Conservation (phyloP, 2,797 vertebrate species). For the Chloroceryle inda region DNA sequence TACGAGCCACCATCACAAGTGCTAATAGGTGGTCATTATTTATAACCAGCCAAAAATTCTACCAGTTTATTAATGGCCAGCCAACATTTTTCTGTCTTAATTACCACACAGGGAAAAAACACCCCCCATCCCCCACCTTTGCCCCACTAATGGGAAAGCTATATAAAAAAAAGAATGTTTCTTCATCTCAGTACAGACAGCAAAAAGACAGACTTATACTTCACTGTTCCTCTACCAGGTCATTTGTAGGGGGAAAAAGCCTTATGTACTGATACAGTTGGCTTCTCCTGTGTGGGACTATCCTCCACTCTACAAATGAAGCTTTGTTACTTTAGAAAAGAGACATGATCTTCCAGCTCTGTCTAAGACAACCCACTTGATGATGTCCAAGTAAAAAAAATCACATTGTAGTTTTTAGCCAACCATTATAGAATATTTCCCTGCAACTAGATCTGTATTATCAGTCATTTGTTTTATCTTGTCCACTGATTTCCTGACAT, state of each 20-base stretch:
- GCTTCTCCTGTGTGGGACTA: background rate
- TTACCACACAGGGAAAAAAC: background rate
- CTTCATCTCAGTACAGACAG: background rate
- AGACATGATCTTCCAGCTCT: background rate
- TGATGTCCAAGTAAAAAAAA: background rate
- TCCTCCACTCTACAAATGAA: background rate
- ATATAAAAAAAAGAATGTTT: background rate
- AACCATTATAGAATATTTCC: background rate
- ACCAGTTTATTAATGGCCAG: background rate
- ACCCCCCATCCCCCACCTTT: fast-evolving
- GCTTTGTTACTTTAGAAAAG: background rate
- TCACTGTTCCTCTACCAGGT: background rate
- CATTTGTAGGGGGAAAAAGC: background rate
- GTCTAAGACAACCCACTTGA: no score
- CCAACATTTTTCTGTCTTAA: background rate
- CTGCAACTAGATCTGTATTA: background rate
- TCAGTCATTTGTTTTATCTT: background rate
- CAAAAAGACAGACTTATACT: background rate
- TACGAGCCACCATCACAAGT: background rate
- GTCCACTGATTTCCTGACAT: background rate
- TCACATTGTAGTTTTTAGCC: background rate
- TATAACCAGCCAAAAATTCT: background rate
- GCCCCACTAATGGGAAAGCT: background rate
- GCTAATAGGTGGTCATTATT: background rate
- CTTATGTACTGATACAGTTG: background rate